Percentiles rank a stretch among this genome's conserved stretches.
These are phyloP conservation scores for Pipistrellus pygmaeus DNA, from an alignment of 2,797 vertebrate species.

Conservation along the genomic window DNA sequence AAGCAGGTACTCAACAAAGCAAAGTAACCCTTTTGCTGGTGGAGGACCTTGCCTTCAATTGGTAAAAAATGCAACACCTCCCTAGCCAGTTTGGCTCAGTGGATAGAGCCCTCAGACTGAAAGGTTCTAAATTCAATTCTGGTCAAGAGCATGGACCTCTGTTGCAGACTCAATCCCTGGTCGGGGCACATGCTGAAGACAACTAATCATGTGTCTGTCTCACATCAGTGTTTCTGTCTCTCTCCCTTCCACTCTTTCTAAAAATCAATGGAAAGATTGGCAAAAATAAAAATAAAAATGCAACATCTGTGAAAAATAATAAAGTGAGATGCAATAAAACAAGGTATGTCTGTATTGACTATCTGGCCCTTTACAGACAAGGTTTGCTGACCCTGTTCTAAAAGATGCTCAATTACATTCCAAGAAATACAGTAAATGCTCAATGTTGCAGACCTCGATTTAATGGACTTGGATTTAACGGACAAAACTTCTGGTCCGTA, in stretches of 20 bases:
- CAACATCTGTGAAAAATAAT: neutral
- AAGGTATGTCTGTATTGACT: neutral
- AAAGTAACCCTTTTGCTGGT: neutral
- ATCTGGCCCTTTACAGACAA: neutral
- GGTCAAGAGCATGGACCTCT: too few relatives aligned
- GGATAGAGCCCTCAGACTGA: too few relatives aligned
- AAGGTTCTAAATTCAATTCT: too few relatives aligned
- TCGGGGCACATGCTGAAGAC: too few relatives aligned
- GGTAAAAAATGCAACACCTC: neutral
- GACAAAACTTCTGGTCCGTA: neutral
- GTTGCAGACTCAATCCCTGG: too few relatives aligned
- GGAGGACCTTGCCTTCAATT: neutral
- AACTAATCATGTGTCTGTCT: too few relatives aligned
- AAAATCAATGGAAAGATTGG: too few relatives aligned
- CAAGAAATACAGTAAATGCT: neutral
- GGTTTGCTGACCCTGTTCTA: neutral
- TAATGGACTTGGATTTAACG: neutral
- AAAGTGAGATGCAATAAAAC: neutral
- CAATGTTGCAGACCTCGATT: neutral
- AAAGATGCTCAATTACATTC: neutral
- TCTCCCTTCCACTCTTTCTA: too few relatives aligned
- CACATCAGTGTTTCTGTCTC: too few relatives aligned
- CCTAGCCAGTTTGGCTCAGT: too few relatives aligned
- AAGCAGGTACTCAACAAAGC: neutral
- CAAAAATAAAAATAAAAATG: neutral